These are phyloP conservation scores for Nebria salina DNA, from an alignment of 2,888 invertebrate genomes.

Conservation along the genomic window DNA sequence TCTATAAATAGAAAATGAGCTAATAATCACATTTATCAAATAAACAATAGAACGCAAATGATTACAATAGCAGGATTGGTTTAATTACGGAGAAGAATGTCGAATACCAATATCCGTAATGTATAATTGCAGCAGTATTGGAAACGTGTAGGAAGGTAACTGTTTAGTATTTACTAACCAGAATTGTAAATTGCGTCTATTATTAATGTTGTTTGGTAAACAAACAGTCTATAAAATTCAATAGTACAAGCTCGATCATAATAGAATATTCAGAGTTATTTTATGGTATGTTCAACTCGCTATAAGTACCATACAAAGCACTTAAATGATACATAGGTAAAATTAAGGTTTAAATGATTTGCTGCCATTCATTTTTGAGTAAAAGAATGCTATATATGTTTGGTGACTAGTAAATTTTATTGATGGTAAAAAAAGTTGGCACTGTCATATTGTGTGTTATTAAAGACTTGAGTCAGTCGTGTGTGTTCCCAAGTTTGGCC, in stretches of 20 bases:
- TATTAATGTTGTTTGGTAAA: slow-evolving; percentile 45
- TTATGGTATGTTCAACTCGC: slow-evolving; percentile 51
- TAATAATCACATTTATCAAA: not conserved
- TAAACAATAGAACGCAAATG: not conserved
- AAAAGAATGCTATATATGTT: not conserved
- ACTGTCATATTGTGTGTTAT: not conserved
- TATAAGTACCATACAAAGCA: not conserved
- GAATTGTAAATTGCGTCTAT: slow-evolving; percentile 35
- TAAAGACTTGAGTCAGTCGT: not conserved
- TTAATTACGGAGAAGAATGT: not conserved
- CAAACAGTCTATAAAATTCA: slow-evolving; percentile 43
- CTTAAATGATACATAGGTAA: too few species aligned
- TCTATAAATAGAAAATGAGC: not conserved
- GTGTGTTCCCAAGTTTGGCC: not conserved
- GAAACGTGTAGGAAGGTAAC: slow-evolving; percentile 17
- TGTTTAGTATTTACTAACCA: slow-evolving; percentile 31
- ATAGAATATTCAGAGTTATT: slow-evolving; percentile 55
- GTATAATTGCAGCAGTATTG: not conserved
- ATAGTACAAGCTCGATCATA: slow-evolving; percentile 34
- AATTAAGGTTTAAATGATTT: too few species aligned
- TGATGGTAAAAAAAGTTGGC: not conserved
- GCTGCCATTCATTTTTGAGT: too few species aligned
- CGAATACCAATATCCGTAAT: not conserved
- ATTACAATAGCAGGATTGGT: not conserved
- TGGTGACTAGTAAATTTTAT: not conserved